These are phyloP conservation scores for Odontamblyopus lacepedii DNA, from an alignment of 2,797 vertebrate species.

Conservation along the genomic window DNA sequence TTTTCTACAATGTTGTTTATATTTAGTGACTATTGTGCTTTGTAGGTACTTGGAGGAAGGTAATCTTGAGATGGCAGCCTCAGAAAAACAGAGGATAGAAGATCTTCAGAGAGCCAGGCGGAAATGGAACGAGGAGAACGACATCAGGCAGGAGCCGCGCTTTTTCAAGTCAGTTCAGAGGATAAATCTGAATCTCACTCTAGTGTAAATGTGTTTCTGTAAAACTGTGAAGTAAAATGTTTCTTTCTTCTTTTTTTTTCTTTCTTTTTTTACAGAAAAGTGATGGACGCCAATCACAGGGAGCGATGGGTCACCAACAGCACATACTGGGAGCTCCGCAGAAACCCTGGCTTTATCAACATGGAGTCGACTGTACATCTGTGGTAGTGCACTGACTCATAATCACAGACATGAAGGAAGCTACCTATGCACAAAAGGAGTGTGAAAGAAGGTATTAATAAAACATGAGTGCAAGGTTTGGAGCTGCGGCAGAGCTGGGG, in stretches of 20 bases:
- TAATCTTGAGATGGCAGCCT: slow-evolving; percentile 88
- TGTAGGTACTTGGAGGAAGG: slow-evolving; percentile 92
- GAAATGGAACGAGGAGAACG: slow-evolving; percentile 92
- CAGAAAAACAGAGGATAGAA: slow-evolving; percentile 95
- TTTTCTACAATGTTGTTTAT: not conserved
- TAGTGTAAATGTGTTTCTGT: not conserved
- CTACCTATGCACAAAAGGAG: slow-evolving; percentile 78
- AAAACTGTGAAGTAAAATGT: not conserved
- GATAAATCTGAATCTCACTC: not conserved
- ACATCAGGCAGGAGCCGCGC: slow-evolving; percentile 88
- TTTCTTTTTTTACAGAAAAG: slow-evolving; percentile 81
- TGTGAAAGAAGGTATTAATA: slow-evolving; percentile 32
- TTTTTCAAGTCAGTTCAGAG: slow-evolving; percentile 93
- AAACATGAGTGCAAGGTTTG: slow-evolving; percentile 47
- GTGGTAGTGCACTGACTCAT: slow-evolving; percentile 86
- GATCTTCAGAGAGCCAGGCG: slow-evolving; percentile 91
- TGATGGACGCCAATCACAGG: slow-evolving; percentile 90
- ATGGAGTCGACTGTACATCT: slow-evolving; percentile 83
- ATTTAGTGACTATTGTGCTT: not conserved
- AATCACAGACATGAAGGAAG: slow-evolving; percentile 64
- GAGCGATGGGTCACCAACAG: slow-evolving; percentile 97
- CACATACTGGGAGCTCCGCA: slow-evolving; percentile 96
- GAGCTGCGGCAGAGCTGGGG: slow-evolving; percentile 41
- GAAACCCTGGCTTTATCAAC: slow-evolving; percentile 96
- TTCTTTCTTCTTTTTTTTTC: not conserved